Evolutionary conservation across 2,888 invertebrate species (phyloP).

Genomic region (Pristionchus fissidentatus): DNA sequence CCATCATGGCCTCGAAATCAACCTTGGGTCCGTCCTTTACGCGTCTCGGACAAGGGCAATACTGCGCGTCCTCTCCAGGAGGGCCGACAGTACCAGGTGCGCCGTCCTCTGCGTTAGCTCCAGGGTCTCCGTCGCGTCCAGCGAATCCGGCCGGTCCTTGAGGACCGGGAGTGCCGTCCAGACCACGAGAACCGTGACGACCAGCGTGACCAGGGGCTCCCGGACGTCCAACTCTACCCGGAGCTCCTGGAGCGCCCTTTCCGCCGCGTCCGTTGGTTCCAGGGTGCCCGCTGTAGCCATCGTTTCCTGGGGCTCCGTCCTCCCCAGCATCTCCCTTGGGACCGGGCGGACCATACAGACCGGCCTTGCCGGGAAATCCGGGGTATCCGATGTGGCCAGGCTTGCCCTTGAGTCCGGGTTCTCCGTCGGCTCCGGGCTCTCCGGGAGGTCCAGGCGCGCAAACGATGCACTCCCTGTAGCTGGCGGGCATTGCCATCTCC

Average conservation of each 20-base stretch:
- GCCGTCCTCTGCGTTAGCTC: background rate
- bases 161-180: slow-evolving; percentile 43
- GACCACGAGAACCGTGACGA: background rate
- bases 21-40: background rate
- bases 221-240: slow-evolving; percentile 10
- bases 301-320: slow-evolving; percentile 17
- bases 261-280: slow-evolving; percentile 36
- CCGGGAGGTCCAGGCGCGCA: slow-evolving; percentile 43
- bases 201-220: slow-evolving; percentile 37
- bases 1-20: background rate
- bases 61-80: slow-evolving; percentile 44
- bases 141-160: slow-evolving; percentile 25
- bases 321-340: slow-evolving; percentile 17
- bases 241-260: background rate
- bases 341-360: slow-evolving; percentile 30
- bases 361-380: slow-evolving; percentile 44
- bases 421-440: slow-evolving; percentile 39
- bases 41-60: slow-evolving; percentile 45
- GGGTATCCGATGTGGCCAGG: slow-evolving; percentile 23
- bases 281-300: slow-evolving; percentile 33
- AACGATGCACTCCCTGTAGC: slow-evolving; percentile 25
- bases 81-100: background rate
- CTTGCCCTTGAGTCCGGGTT: slow-evolving; percentile 6
- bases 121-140: slow-evolving; percentile 11
- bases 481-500: slow-evolving; percentile 40